A percentile compares a stretch with the other conserved stretches of the same genome.
These are phyloP conservation scores for Takifugu ocellatus DNA, from an alignment of 2,797 vertebrate species.

Conservation along the genomic window DNA sequence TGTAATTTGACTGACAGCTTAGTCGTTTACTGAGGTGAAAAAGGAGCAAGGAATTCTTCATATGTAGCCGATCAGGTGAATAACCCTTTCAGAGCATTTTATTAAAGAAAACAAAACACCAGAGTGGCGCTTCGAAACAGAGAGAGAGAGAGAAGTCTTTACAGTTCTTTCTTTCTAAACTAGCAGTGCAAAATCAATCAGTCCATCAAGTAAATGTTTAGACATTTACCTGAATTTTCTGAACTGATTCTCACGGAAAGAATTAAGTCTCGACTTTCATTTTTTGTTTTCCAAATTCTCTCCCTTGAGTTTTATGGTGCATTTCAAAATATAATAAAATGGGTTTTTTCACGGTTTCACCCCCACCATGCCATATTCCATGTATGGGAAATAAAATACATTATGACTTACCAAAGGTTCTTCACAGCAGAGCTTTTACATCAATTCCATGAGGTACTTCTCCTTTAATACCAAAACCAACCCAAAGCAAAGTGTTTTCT, in stretches of 20 bases:
- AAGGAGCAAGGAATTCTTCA: too few species aligned
- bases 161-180: too few species aligned
- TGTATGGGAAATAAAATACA: constrained; percentile 5
- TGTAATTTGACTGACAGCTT: too few species aligned
- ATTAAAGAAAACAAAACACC: too few species aligned
- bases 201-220: background rate
- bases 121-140: too few species aligned
- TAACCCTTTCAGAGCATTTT: too few species aligned
- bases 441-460: constrained; percentile 15
- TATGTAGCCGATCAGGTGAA: too few species aligned
- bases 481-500: constrained; percentile 59
- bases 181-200: background rate
- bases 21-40: too few species aligned
- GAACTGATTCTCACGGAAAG: background rate
- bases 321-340: background rate
- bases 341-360: background rate
- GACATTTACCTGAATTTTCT: background rate
- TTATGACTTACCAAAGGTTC: constrained; percentile 28
- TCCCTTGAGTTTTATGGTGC: too few species aligned
- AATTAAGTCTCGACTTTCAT: background rate
- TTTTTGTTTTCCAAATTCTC: too few species aligned
- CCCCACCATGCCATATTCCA: constrained; percentile 1
- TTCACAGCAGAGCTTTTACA: constrained; percentile 7
- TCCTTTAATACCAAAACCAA: constrained; percentile 40
- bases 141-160: too few species aligned